These are phyloP conservation scores for Drosophila teissieri DNA, from an alignment of 1,140 invertebrate genomes.

Conservation along the genomic window DNA sequence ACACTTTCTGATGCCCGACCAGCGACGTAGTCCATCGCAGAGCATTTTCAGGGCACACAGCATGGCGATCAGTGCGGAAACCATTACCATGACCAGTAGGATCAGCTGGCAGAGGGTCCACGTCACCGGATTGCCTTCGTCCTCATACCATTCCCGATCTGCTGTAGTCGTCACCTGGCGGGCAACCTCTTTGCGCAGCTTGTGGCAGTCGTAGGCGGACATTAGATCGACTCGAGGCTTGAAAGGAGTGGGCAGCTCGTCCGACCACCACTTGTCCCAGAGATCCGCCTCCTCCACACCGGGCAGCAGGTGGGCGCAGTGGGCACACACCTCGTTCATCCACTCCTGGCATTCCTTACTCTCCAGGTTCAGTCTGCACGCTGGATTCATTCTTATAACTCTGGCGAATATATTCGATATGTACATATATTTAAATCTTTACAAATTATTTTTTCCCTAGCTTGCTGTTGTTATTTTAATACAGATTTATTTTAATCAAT, in stretches of 20 bases:
- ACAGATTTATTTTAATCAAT: too few species aligned
- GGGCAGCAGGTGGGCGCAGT: slow-evolving; percentile 41
- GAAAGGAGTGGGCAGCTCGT: slow-evolving; percentile 7
- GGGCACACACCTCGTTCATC: slow-evolving; percentile 41
- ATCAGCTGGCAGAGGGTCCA: neutral
- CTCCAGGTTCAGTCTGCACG: slow-evolving; percentile 40
- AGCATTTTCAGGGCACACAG: neutral
- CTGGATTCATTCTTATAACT: slow-evolving; percentile 48
- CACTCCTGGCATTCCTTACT: slow-evolving; percentile 54
- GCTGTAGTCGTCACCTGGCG: neutral
- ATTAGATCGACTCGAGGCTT: slow-evolving; percentile 39
- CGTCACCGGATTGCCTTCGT: too few species aligned
- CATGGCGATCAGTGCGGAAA: slow-evolving; percentile 1
- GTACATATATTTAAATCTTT: neutral
- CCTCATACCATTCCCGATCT: neutral
- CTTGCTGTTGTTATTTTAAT: too few species aligned
- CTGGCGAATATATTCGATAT: neutral
- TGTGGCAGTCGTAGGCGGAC: slow-evolving; percentile 55
- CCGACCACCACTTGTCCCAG: slow-evolving; percentile 62
- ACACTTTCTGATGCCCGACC: neutral
- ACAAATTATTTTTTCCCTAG: neutral
- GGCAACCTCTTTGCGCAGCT: slow-evolving; percentile 38
- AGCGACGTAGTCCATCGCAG: neutral
- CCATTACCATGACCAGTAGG: neutral
- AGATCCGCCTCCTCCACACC: slow-evolving; percentile 29